These are phyloP conservation scores for Amphimallon solstitiale DNA, from an alignment of 2,888 invertebrate genomes.

Conservation along the genomic window DNA sequence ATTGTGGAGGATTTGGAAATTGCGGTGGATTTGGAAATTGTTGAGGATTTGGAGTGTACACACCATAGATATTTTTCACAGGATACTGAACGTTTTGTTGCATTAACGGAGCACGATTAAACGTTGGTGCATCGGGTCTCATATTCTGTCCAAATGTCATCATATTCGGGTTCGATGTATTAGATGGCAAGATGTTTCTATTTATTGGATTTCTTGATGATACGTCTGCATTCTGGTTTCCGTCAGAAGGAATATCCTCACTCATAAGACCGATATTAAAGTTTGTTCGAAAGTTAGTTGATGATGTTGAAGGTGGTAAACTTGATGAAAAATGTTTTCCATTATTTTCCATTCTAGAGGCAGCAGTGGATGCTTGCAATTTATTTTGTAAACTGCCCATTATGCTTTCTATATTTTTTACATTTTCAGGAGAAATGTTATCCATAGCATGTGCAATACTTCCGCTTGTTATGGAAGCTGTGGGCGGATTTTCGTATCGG, in stretches of 20 bases:
- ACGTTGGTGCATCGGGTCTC: neutral
- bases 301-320: conserved; percentile 1
- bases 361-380: neutral
- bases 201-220: conserved; percentile 1
- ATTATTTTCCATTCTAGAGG: neutral
- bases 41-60: conserved; percentile 26
- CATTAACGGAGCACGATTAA: conserved; percentile 5
- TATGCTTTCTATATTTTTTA: conserved; percentile 30
- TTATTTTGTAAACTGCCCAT: conserved; percentile 31
- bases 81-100: conserved; percentile 39
- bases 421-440: conserved; percentile 26
- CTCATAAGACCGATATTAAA: conserved; percentile 6
- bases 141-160: neutral
- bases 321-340: neutral
- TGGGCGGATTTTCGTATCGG: neutral
- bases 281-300: conserved; percentile 9
- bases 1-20: neutral
- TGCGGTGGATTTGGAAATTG: neutral
- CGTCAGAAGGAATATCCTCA: neutral
- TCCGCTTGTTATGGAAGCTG: neutral
- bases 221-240: neutral
- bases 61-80: conserved; percentile 33
- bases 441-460: conserved; percentile 26
- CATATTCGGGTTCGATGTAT: neutral
- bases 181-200: neutral